Conservation (phyloP, 64 coral and sea anemone species). For the Anthopleura sola region DNA sequence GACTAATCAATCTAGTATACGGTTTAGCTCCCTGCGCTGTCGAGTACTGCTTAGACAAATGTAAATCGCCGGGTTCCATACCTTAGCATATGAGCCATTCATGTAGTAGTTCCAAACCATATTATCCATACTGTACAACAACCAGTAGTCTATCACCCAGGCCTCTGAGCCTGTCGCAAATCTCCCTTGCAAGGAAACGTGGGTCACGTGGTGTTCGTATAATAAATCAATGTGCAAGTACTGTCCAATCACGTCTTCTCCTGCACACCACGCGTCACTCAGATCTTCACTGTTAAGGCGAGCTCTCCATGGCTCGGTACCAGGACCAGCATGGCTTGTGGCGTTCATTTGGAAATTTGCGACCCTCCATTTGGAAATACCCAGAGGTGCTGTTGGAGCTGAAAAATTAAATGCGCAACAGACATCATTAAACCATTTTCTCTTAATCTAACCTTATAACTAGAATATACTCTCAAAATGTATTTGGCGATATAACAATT, state of each 20-base stretch:
- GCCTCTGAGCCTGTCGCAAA: neutral
- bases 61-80: neutral
- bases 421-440: too few species aligned
- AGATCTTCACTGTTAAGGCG: slow-evolving; percentile 35
- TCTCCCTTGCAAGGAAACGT: slow-evolving; percentile 41
- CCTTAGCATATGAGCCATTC: slow-evolving; percentile 19
- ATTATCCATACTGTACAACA: slow-evolving; percentile 48
- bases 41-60: too few species aligned
- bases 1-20: too few species aligned
- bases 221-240: slow-evolving; percentile 53
- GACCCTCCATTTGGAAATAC: slow-evolving; percentile 49
- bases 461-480: too few species aligned
- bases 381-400: slow-evolving; percentile 42
- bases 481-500: too few species aligned
- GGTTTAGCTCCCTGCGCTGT: too few species aligned
- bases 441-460: too few species aligned
- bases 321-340: slow-evolving; percentile 33
- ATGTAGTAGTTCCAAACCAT: slow-evolving; percentile 32
- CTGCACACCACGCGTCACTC: slow-evolving; percentile 55
- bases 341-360: slow-evolving; percentile 35
- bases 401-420: neutral
- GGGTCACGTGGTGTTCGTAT: slow-evolving; percentile 32
- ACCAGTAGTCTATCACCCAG: neutral
- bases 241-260: slow-evolving; percentile 35
- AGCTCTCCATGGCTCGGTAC: slow-evolving; percentile 62